Base-by-base conservation (phyloP, 2,113 vertebrate genomes). In the Todiramphus chloris region DNA sequence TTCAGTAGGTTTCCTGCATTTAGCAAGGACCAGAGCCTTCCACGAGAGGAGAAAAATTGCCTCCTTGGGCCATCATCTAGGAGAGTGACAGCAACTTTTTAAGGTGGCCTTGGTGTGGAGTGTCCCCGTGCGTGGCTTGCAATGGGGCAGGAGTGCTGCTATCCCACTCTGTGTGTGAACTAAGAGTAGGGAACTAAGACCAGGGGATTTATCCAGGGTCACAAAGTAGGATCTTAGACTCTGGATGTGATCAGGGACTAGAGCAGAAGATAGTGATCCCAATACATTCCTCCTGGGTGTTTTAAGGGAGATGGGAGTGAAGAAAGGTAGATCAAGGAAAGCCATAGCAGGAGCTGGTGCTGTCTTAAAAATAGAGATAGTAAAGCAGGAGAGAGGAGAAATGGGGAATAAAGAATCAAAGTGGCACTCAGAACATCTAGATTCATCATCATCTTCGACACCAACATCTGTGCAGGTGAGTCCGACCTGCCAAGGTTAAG, bases 41-140 rank as follows among this genome's bases (percentile, higher is more conserved):
- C 48, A 91, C 62, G 39, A 50, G 62, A 35, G 58, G 51, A 73
- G 39, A 58, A 60, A 73, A 66, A 5, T 68, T 3, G 1, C 17
- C 16, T 37, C 28, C 0, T 0, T 75, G 76, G 55, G 55, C 24
- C 5, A 50, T 28, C 60, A 18, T 28, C 5, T 18, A 60, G 48
- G 50, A 75, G 9, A 82, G 30, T 9, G 51, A 56, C 39, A 39
- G 13, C 37, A 85, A 25, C 28, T 56, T 23, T 67, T 75, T 75
- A 55, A 68, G 46, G 55, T 55, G 73, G 41, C 31, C 43, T n/a
- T 9, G 56, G 63, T 84, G n/a, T 50, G 58, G 33, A 53, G 10
- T 16, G n/a, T n/a, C 50, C 35, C 44, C 5, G 10, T 43, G 39
- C 16, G 41, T 24, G 50, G 56, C 70, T 41, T 55, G n/a, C 63